A percentile compares a stretch with the other conserved stretches of the same genome.
These are phyloP conservation scores for Diaprepes abbreviatus DNA, from an alignment of 2,888 invertebrate species.

Conservation along the genomic window DNA sequence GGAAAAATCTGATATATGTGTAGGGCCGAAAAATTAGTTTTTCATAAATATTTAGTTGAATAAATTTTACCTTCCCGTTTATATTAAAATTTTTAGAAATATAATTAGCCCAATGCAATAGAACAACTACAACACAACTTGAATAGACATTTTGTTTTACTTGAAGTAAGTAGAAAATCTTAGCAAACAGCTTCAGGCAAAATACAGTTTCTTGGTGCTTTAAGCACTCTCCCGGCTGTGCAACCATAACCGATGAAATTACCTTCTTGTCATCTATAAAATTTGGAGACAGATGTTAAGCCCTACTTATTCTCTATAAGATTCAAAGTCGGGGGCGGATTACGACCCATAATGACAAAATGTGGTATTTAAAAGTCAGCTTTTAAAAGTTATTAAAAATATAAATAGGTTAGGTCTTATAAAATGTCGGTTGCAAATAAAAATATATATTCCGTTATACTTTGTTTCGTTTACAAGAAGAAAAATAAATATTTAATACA, in stretches of 20 bases:
- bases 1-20: too few species aligned
- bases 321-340: constrained; percentile 27
- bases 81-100: too few species aligned
- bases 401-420: neutral
- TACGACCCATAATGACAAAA: constrained; percentile 37
- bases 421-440: too few species aligned
- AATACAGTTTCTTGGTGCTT: constrained; percentile 29
- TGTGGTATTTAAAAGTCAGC: constrained; percentile 21
- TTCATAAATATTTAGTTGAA: too few species aligned
- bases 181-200: constrained; percentile 17
- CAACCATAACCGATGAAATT: constrained; percentile 62
- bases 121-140: neutral
- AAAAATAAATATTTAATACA: too few species aligned
- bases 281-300: constrained; percentile 62
- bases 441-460: too few species aligned
- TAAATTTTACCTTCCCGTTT: too few species aligned
- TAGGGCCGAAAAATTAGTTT: too few species aligned
- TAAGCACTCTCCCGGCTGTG: constrained; percentile 59
- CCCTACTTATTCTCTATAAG: constrained; percentile 36
- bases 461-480: too few species aligned
- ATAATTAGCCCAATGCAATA: too few species aligned
- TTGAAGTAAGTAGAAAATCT: constrained; percentile 22
- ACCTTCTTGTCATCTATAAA: constrained; percentile 65
- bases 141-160: constrained; percentile 1
- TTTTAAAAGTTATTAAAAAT: constrained; percentile 13